Conservation (phyloP, 2,113 vertebrate genomes). For the Silurus glanis region DNA sequence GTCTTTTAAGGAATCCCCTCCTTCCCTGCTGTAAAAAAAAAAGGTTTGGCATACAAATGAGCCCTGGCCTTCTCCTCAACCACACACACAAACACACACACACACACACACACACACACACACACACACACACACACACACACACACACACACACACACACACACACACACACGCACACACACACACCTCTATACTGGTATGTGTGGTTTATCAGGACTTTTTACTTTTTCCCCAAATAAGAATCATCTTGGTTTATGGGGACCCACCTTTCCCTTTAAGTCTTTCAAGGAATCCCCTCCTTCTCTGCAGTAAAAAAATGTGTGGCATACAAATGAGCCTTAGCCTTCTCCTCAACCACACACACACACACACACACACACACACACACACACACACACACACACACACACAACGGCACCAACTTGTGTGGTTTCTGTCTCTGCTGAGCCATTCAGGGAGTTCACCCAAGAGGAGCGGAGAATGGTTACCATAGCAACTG, state of each 20-base stretch:
- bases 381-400: constrained; percentile 33
- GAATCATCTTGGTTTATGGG: no score
- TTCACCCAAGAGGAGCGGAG: constrained; percentile 27
- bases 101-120: constrained; percentile 31
- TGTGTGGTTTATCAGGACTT: no score
- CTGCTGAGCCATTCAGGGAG: constrained; percentile 39
- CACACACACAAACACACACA: constrained; percentile 31
- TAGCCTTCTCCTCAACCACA: constrained; percentile 17
- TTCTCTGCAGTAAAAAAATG: constrained; percentile 43
- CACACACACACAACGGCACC: constrained; percentile 32
- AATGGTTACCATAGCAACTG: constrained; percentile 59
- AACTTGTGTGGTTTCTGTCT: constrained; percentile 36
- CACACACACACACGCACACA: no score
- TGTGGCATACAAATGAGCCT: constrained; percentile 52
- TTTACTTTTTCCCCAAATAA: no score
- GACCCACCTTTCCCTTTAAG: no score
- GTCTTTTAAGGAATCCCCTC: constrained; percentile 49
- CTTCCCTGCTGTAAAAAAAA: constrained; percentile 46
- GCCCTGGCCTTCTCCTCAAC: constrained; percentile 8
- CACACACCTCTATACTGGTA: no score
- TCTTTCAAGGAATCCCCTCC: no score
- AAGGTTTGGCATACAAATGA: constrained; percentile 53
- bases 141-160: no score
- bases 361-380: constrained; percentile 31
- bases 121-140: constrained; percentile 35